Evolutionary conservation across 53 echinoderm and acorn worm genomes (phyloP).

Genomic region (Paracentrotus lividus): DNA sequence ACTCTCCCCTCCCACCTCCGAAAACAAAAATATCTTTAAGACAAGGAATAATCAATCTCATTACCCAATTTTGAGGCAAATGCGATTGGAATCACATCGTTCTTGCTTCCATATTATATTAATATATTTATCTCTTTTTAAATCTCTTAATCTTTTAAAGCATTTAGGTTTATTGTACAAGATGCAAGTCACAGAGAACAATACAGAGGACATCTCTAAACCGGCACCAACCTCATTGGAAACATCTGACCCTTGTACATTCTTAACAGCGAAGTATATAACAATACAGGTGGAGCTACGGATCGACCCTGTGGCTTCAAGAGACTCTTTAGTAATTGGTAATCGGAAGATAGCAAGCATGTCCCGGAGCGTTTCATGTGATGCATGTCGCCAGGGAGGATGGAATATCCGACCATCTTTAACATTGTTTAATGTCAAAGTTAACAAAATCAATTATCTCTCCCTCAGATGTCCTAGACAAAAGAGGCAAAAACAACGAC

Average conservation of each 20-base stretch:
- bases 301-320: conserved; percentile 28
- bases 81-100: no score
- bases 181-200: not conserved
- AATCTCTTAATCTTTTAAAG: no score
- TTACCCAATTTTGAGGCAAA: no score
- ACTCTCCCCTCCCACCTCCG: no score
- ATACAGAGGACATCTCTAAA: not conserved
- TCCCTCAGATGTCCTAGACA: not conserved
- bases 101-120: no score
- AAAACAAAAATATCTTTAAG: no score
- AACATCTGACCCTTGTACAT: conserved; percentile 7
- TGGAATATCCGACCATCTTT: conserved; percentile 8
- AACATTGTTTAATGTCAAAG: no score
- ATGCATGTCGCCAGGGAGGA: conserved; percentile 16
- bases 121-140: no score
- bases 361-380: conserved; percentile 26
- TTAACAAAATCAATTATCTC: conserved; percentile 48
- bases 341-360: conserved; percentile 28
- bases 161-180: not conserved
- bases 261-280: not conserved
- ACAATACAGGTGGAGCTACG: conserved; percentile 34
- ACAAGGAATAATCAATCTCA: no score
- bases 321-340: not conserved
- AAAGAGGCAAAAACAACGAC: conserved; percentile 20
- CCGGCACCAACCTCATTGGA: conserved; percentile 21